A percentile compares a stretch with the other conserved stretches of the same genome.
Conservation (phyloP, 2,113 vertebrate genomes). For the Himantopus leucocephalus region DNA sequence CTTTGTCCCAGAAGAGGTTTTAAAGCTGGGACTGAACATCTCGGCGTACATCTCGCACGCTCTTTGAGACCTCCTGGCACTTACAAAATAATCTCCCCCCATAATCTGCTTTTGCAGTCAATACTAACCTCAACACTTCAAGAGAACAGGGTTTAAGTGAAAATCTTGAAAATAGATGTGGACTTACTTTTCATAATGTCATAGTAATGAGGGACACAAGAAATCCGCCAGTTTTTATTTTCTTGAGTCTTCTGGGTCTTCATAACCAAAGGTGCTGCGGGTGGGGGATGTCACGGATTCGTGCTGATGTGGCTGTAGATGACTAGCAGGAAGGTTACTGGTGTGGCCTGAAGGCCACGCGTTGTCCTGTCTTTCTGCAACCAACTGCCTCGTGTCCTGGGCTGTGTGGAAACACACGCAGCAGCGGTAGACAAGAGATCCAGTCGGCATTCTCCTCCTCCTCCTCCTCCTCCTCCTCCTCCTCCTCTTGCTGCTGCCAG, state of each 20-base stretch:
- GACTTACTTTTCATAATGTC: neutral
- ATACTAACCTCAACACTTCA: neutral
- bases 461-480: neutral
- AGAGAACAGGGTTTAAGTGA: neutral
- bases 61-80: neutral
- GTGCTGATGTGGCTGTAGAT: neutral
- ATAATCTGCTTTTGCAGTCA: neutral
- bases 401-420: neutral
- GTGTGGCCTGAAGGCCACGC: neutral
- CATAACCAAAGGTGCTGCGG: neutral
- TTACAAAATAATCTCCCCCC: neutral
- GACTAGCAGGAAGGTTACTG: neutral
- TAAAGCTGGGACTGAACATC: neutral
- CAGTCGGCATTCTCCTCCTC: neutral
- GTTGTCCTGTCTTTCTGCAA: neutral
- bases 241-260: neutral
- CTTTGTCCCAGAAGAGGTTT: neutral
- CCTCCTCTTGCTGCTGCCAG: neutral
- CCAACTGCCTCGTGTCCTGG: neutral
- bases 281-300: neutral
- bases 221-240: neutral
- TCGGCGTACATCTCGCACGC: neutral
- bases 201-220: neutral
- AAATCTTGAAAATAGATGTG: neutral
- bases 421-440: neutral